Base-by-base conservation (phyloP, 35 echinoderm and acorn worm genomes). In the Stichopus chloronotus region DNA sequence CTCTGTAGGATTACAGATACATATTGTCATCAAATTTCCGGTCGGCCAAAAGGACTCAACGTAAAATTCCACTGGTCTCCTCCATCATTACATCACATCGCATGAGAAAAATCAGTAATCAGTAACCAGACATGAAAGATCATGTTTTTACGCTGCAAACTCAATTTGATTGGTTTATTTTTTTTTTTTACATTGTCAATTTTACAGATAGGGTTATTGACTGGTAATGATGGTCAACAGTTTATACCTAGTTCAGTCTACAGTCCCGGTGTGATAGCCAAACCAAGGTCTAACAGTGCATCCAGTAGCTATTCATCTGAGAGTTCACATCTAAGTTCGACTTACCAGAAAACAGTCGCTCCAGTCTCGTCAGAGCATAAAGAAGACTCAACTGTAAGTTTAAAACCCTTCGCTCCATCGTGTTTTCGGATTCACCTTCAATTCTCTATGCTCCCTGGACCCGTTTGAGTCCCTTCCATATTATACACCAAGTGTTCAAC, bases 241-340 rank as follows among this genome's bases (percentile, higher is more conserved):
- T 71, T 84, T 52, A 57, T 52, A 92, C 23, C 22, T 17, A 20
- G 53, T 72, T 68, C 84, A 57, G 22, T 85, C 55, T 58, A 85
- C 55, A 85, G 58, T 85, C 82, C 55, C 19, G 97, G 97, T 19
- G 95, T 95, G 55, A 98, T 98, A 91, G 97, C 88, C n/a, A 98
- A 98, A 83, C 97, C 97, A 63, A 95, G 97, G 55, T 98, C 97
- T 55, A 96, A 96, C 86, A 98, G 97, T 92, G 90, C 95, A 69
- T 98, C 97, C 58, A 98, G 97, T 91, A 98, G 91, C 87, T 98
- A 96, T 87, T 96, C 94, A 63, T 96, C 97, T 0, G 95, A 96
- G 55, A 96, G 95, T 56, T 91, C 87, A 14, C 94, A 94, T 83
- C 79, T 86, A 72, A 88, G 84, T 9, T 94, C 92, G 21, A 94